phyloP scores from a whole-genome alignment of 2,888 invertebrate species.

The Acleris cristana region DNA sequence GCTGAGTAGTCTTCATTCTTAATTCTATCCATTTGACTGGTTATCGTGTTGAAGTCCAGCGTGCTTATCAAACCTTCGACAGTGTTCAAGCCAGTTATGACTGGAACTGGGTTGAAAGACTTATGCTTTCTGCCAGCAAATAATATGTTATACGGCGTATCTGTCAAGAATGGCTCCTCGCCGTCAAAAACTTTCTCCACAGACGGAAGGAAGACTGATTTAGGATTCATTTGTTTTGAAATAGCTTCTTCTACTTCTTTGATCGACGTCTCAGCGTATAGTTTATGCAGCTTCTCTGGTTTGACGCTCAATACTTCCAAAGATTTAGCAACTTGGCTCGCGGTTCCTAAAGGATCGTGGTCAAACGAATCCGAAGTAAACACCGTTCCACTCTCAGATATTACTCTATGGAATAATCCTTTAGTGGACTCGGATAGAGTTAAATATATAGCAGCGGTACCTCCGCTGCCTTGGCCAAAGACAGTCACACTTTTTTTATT shows the following conservation, averaged over 20 bases:
- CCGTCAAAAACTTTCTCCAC: slow-evolving; percentile 64
- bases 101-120: slow-evolving; percentile 70
- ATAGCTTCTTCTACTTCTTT: slow-evolving; percentile 68
- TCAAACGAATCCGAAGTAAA: slow-evolving; percentile 72
- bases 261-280: slow-evolving; percentile 62
- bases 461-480: slow-evolving; percentile 77
- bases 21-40: slow-evolving; percentile 69
- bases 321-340: slow-evolving; percentile 70
- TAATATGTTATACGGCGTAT: slow-evolving; percentile 74
- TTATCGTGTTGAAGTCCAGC: slow-evolving; percentile 68
- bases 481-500: slow-evolving; percentile 74
- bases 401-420: slow-evolving; percentile 70
- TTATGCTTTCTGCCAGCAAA: slow-evolving; percentile 51
- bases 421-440: slow-evolving; percentile 70
- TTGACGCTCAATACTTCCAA: slow-evolving; percentile 62
- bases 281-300: slow-evolving; percentile 57
- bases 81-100: slow-evolving; percentile 80
- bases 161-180: slow-evolving; percentile 71
- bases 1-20: slow-evolving; percentile 67
- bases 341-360: slow-evolving; percentile 59
- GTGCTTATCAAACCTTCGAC: slow-evolving; percentile 80
- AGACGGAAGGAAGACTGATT: slow-evolving; percentile 71
- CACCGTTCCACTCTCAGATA: slow-evolving; percentile 70
- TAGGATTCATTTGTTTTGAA: slow-evolving; percentile 71
- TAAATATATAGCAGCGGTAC: slow-evolving; percentile 68